Conservation (phyloP, 2,888 invertebrate genomes). For the Tethea ocularis region DNA sequence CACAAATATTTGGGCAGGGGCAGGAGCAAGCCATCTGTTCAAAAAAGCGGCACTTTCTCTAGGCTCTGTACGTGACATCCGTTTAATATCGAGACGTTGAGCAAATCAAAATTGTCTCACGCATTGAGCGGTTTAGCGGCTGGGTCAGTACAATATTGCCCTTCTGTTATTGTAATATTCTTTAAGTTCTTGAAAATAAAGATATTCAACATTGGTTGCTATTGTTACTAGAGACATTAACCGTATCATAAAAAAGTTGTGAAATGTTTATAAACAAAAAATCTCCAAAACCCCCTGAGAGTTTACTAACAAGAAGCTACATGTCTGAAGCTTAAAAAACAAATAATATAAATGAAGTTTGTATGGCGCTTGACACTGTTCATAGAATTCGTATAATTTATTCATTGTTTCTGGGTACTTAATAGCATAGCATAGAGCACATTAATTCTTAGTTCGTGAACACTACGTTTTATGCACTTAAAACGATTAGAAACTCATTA, state of each 20-base stretch:
- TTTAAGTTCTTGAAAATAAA: constrained; percentile 1
- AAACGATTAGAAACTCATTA: constrained; percentile 38
- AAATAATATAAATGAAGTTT: too few relatives aligned
- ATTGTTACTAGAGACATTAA: too few relatives aligned
- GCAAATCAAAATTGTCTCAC: constrained; percentile 58
- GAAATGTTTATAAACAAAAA: too few relatives aligned
- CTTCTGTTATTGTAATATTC: background rate
- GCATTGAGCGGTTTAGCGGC: constrained; percentile 28
- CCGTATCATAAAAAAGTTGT: too few relatives aligned
- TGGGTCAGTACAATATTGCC: background rate
- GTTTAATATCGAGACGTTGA: constrained; percentile 47
- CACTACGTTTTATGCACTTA: constrained; percentile 32
- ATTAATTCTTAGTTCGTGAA: constrained; percentile 43
- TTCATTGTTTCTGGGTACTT: constrained; percentile 45
- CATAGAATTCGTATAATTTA: constrained; percentile 36
- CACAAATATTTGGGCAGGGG: constrained; percentile 48
- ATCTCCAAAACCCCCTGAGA: too few relatives aligned
- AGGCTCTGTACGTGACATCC: constrained; percentile 63
- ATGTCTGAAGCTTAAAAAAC: too few relatives aligned
- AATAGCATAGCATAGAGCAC: too few relatives aligned
- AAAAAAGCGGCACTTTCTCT: constrained; percentile 47
- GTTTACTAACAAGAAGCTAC: too few relatives aligned
- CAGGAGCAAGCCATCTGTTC: constrained; percentile 51
- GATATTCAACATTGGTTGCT: too few relatives aligned
- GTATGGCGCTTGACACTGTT: constrained; percentile 36